These are phyloP conservation scores for Ormyrus pomaceus DNA, from an alignment of 2,888 invertebrate genomes.

Conservation along the genomic window DNA sequence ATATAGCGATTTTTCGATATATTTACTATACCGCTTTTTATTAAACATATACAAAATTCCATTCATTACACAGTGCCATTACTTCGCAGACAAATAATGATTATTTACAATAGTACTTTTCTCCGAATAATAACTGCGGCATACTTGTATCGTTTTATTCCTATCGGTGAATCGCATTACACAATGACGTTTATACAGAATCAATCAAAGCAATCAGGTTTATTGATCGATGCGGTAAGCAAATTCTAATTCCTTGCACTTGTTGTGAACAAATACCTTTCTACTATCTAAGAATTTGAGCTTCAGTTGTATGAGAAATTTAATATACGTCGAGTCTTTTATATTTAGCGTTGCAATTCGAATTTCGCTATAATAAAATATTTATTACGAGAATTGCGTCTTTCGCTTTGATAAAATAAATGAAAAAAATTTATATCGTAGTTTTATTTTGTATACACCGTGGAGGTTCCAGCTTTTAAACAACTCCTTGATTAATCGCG, in stretches of 20 bases:
- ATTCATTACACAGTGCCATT: slow-evolving; percentile 21
- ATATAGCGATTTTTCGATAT: slow-evolving; percentile 25
- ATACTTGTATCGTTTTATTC: slow-evolving; percentile 6
- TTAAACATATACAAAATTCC: slow-evolving; percentile 49
- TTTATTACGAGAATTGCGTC: no score
- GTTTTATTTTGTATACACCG: no score
- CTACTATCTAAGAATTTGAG: slow-evolving; percentile 8
- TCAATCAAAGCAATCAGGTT: slow-evolving; percentile 19
- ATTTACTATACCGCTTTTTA: slow-evolving; percentile 47
- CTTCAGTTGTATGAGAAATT: background rate
- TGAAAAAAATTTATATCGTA: no score
- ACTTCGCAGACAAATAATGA: slow-evolving; percentile 24
- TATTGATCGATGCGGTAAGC: background rate
- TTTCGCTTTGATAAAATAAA: no score
- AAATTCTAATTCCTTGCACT: background rate
- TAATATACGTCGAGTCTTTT: no score
- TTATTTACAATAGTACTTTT: slow-evolving; percentile 38
- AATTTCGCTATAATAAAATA: no score
- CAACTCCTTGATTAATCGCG: no score
- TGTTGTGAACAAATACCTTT: background rate
- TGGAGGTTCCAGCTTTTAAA: no score
- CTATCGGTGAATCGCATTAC: slow-evolving; percentile 21
- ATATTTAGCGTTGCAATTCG: no score
- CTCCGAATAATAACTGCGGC: slow-evolving; percentile 32
- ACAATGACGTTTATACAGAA: slow-evolving; percentile 34